Conservation (phyloP, 2,888 invertebrate species). For the Agrochola circellaris region DNA sequence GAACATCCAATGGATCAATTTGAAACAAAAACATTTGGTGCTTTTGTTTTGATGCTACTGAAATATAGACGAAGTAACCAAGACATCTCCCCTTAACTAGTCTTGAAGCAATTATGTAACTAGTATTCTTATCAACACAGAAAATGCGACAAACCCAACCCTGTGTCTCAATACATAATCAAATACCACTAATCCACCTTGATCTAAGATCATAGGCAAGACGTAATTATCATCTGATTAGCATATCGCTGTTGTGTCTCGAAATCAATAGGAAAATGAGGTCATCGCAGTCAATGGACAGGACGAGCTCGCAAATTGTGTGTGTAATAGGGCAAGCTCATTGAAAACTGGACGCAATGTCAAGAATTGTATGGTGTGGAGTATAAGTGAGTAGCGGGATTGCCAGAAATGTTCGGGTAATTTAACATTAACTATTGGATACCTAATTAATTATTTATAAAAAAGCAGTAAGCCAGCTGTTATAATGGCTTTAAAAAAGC, state of each 20-base stretch:
- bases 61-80: not conserved
- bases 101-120: not conserved
- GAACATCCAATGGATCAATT: not conserved
- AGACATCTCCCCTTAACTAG: not conserved
- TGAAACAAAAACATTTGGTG: not conserved
- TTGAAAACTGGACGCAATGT: constrained; percentile 72
- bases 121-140: constrained; percentile 1
- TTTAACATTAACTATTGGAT: not conserved
- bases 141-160: constrained; percentile 13
- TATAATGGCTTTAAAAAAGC: not conserved
- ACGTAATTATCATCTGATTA: constrained; percentile 61
- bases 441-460: not conserved
- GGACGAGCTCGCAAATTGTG: constrained; percentile 59
- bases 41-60: not conserved
- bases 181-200: constrained; percentile 66
- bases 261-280: constrained; percentile 57
- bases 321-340: constrained; percentile 61
- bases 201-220: constrained; percentile 50
- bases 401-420: not conserved
- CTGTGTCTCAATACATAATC: constrained; percentile 14
- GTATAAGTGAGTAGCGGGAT: constrained; percentile 1
- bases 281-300: constrained; percentile 52
- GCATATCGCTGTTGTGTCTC: constrained; percentile 56
- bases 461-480: not conserved
- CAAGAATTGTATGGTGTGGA: constrained; percentile 54